phyloP scores from a whole-genome alignment of 2,113 vertebrate genomes.

The Rhipidura dahli region DNA sequence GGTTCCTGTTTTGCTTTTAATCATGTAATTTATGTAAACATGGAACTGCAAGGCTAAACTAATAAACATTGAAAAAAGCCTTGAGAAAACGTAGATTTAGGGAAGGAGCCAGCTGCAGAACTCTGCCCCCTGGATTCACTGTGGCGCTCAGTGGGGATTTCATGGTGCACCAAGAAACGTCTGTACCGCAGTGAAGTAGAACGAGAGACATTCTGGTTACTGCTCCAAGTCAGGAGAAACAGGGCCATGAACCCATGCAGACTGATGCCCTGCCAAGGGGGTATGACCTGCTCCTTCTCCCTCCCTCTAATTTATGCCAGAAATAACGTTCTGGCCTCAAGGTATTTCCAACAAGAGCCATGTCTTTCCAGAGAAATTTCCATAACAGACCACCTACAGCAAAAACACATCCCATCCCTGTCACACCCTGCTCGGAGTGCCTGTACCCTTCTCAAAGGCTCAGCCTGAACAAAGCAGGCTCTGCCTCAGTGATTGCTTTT shows the following conservation, averaged over 20 bases:
- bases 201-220: background rate
- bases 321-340: background rate
- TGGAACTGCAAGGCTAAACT: slow-evolving; percentile 21
- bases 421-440: rapidly evolving
- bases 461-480: background rate
- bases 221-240: background rate
- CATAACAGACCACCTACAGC: background rate
- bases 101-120: background rate
- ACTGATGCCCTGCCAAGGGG: background rate
- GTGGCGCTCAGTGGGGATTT: background rate
- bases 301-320: background rate
- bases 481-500: background rate
- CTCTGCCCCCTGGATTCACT: background rate
- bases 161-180: background rate
- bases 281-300: background rate
- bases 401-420: background rate
- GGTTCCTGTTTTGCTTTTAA: slow-evolving; percentile 48
- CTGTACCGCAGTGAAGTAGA: background rate
- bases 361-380: background rate
- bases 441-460: background rate
- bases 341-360: background rate
- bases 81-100: background rate
- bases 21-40: slow-evolving; percentile 41
- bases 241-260: background rate
- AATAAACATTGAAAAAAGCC: slow-evolving; percentile 5